Evolutionary conservation across 64 coral and sea anemone species (phyloP), one percentile per base, ranked within the genome.

Genomic region (Stylophora pistillata): DNA sequence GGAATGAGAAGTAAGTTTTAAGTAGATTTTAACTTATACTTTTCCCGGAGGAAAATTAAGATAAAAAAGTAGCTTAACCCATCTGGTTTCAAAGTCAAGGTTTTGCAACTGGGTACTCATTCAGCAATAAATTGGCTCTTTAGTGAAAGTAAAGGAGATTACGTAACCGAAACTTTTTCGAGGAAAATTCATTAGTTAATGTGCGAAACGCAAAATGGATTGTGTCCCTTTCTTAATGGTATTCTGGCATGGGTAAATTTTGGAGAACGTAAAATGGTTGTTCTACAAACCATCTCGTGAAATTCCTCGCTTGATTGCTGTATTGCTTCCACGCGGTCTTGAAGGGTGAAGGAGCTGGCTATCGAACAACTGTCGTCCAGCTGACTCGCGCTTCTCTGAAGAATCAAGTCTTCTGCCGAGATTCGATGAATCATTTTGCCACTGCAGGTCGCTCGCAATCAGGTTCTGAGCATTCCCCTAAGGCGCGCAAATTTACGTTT

Each of bases 311-410:
- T 84, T 15, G 60, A 66, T 11, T 84, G 62, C 5, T 70, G 20
- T 17, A 69, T 84, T 5, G 65, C 41, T 18, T 84, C 80, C 7
- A 70, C 80, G 15, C 47, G 59, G 41, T 84, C 80, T 53, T 84
- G 80, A 41, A 84, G 80, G 69, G 80, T 84, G 10, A 84, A 84
- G 1, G 80, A 69, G 34, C 80, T 84, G 30, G 32, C 65, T 2
- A 84, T 15, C 15, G 80, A 84, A 21, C 21, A 47, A 41, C 32
- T 15, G 23, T 53, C 80, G 26, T 84, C 80, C 80, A 33, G 10
- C 18, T 69, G 12, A 47, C 60, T 69, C 1, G 32, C 60, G 3
- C 23, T 14, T 70, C 33, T 52, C 34, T 84, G 80, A 23, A 84
- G 80, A 70, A 84, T 63, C 14, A 84, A 62, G 15, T 84, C 80